These are phyloP conservation scores for Pegoplata infirma DNA, from an alignment of 2,888 invertebrate genomes.

Conservation along the genomic window DNA sequence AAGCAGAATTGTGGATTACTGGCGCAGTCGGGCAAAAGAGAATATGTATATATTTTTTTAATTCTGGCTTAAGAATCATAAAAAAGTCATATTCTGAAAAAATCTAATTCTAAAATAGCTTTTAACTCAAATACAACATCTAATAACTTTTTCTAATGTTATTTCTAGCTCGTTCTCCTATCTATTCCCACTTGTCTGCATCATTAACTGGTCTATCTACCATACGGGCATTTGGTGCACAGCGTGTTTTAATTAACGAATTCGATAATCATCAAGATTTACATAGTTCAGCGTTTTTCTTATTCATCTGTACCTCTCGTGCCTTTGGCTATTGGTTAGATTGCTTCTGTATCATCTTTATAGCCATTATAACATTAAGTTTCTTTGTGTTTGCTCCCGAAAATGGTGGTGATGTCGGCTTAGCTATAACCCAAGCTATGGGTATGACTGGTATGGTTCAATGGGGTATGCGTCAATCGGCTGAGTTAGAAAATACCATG, in stretches of 20 bases:
- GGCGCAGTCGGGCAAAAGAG: too few relatives aligned
- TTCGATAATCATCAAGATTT: slow-evolving; percentile 90
- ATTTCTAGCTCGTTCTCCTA: slow-evolving; percentile 89
- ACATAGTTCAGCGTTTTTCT: slow-evolving; percentile 94
- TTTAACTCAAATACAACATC: too few relatives aligned
- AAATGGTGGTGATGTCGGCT: slow-evolving; percentile 86
- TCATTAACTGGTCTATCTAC: slow-evolving; percentile 94
- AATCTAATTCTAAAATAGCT: too few relatives aligned
- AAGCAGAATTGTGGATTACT: too few relatives aligned
- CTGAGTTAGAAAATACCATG: slow-evolving; percentile 93
- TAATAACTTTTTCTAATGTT: not conserved
- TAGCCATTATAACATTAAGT: slow-evolving; percentile 90
- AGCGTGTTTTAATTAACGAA: slow-evolving; percentile 86
- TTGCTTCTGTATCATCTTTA: slow-evolving; percentile 91
- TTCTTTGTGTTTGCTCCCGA: slow-evolving; percentile 85
- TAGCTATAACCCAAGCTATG: slow-evolving; percentile 89
- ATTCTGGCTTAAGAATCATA: too few relatives aligned
- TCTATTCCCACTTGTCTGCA: slow-evolving; percentile 94
- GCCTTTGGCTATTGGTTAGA: slow-evolving; percentile 98
- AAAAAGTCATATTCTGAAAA: too few relatives aligned
- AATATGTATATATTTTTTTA: too few relatives aligned
- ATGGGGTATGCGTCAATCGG: slow-evolving; percentile 96
- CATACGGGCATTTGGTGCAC: slow-evolving; percentile 92
- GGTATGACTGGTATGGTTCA: slow-evolving; percentile 83
- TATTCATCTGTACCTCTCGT: slow-evolving; percentile 92